Conservation (phyloP, 2,888 invertebrate genomes). For the Autographa pulchrina region DNA sequence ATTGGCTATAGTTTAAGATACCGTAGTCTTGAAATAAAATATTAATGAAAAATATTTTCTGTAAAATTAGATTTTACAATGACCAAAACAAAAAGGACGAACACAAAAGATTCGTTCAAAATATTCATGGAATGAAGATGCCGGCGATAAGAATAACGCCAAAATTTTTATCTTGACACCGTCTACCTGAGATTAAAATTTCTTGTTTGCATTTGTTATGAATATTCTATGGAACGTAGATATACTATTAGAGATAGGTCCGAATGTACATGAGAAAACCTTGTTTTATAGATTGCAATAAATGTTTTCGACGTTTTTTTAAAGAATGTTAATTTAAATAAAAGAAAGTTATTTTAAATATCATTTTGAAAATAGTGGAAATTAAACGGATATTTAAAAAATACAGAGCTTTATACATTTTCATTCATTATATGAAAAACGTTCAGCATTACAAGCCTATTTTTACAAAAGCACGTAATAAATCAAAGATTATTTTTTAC, state of each 20-base stretch:
- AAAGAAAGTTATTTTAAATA: too few species aligned
- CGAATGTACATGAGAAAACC: background rate
- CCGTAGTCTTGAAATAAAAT: too few species aligned
- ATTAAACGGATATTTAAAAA: too few species aligned
- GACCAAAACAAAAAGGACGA: conserved; percentile 26
- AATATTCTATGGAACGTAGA: background rate
- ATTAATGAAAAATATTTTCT: too few species aligned
- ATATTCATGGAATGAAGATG: conserved; percentile 72
- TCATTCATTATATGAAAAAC: too few species aligned
- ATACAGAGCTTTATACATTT: too few species aligned
- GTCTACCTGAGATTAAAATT: conserved; percentile 72
- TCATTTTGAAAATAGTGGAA: too few species aligned
- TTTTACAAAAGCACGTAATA: background rate
- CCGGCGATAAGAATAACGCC: conserved; percentile 70
- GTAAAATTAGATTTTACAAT: background rate
- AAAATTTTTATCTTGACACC: conserved; percentile 74
- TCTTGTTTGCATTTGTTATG: conserved; percentile 59
- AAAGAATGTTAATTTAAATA: too few species aligned
- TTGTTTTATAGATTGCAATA: background rate
- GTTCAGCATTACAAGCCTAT: too few species aligned
- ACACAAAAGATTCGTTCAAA: conserved; percentile 61
- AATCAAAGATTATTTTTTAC: background rate
- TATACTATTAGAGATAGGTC: background rate
- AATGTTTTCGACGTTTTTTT: too few species aligned
- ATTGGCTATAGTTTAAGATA: background rate